Percentiles rank a stretch among this genome's conserved stretches.
Conservation (phyloP, 2,113 vertebrate genomes). For the Petromus typicus region DNA sequence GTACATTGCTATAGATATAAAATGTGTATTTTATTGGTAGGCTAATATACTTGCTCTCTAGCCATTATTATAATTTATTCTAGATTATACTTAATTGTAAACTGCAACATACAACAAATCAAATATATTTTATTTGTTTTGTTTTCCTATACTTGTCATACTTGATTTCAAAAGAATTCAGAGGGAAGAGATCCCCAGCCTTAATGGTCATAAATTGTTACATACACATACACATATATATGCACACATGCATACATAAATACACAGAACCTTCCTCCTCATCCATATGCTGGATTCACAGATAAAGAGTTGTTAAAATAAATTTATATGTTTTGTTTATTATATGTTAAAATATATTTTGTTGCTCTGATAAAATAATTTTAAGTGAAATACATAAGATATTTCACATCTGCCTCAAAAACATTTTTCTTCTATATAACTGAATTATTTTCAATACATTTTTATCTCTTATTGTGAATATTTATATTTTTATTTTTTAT, state of each 20-base stretch:
- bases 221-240: background rate
- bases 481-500: constrained; percentile 54
- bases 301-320: background rate
- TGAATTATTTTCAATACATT: background rate
- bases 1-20: background rate
- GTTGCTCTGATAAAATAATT: background rate
- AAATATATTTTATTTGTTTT: constrained; percentile 19
- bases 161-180: background rate
- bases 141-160: background rate
- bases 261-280: background rate
- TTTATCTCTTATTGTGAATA: background rate
- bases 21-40: background rate
- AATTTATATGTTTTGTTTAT: background rate
- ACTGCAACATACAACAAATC: background rate
- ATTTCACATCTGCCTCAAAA: background rate
- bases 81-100: constrained; percentile 5
- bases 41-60: background rate
- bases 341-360: background rate
- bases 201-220: background rate
- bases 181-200: background rate
- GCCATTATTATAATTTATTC: background rate
- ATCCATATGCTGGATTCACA: background rate
- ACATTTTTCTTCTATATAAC: background rate
- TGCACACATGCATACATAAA: background rate
- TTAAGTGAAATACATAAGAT: background rate